Evolutionary conservation across 1,140 invertebrate genomes (phyloP).

Genomic region (Asobara japonica): DNA sequence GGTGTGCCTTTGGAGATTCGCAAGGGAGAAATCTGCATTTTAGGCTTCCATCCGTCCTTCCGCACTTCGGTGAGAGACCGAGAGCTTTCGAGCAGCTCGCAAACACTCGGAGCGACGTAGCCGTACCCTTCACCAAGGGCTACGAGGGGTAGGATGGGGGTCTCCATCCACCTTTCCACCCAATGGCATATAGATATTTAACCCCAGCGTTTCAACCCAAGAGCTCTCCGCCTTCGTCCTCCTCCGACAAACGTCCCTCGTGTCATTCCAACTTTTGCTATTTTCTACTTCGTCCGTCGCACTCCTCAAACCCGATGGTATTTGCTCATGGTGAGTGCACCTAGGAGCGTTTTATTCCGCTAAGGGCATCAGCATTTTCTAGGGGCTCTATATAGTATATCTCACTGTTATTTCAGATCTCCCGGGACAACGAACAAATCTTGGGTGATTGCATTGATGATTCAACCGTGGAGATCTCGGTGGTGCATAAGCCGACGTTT

Average conservation of each 20-base stretch:
- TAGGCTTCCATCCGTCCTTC: conserved; percentile 56
- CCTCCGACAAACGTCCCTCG: conserved; percentile 37
- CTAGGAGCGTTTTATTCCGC: conserved; percentile 53
- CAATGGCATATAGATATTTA: conserved; percentile 24
- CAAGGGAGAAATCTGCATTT: conserved; percentile 62
- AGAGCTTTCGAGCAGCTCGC: conserved; percentile 65
- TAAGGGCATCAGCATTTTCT: conserved; percentile 56
- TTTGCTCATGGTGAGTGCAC: conserved; percentile 47
- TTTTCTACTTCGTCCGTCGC: conserved; percentile 32
- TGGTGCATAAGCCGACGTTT: neutral
- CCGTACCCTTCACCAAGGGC: conserved; percentile 22
- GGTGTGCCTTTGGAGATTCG: conserved; percentile 28
- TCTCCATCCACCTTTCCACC: neutral
- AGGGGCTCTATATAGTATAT: conserved; percentile 49
- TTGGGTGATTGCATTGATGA: conserved; percentile 21
- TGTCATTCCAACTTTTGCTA: conserved; percentile 58
- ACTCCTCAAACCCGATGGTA: conserved; percentile 32
- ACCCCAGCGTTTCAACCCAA: conserved; percentile 19
- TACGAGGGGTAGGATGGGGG: neutral
- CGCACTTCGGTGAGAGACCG: conserved; percentile 43
- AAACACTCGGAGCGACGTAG: conserved; percentile 56
- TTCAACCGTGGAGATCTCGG: neutral
- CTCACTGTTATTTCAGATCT: conserved; percentile 50
- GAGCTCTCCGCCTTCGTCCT: conserved; percentile 28
- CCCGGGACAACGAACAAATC: conserved; percentile 4